Evolutionary conservation across 2,888 invertebrate genomes (phyloP), one percentile per base, ranked within the genome.

Genomic region (Arge pagana): DNA sequence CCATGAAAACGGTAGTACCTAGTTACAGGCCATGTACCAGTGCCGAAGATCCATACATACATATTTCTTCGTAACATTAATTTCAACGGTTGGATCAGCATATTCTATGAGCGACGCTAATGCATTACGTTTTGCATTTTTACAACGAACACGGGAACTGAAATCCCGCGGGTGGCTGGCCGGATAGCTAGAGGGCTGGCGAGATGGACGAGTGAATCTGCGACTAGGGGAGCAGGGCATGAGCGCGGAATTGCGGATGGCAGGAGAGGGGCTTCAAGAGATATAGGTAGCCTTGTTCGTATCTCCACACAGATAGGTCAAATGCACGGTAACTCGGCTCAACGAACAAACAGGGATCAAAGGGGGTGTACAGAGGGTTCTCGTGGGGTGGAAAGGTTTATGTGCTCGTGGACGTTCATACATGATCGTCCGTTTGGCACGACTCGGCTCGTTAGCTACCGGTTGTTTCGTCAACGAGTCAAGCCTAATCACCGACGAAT

Each of bases 401-500:
- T n/a, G n/a, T n/a, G n/a, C n/a, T n/a, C n/a, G n/a, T n/a, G 13
- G n/a, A 23, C 33, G 45, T 45, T 24, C 45, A 45, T 37, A 36
- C 48, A 30, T 37, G 48, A 28, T 19, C 48, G 48, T 36, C 16
- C 39, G 11, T 26, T 48, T 37, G 39, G 26, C 10, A 28, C 48
- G 53, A 43, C 31, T 35, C 50, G 56, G 64, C 58, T 67, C 63
- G 67, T 67, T 63, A 66, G 63, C 61, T 43, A 13, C 58, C 57
- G 63, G 60, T 67, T 62, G 64, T 66, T 66, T 59, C 62, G 57
- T 28, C 37, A 55, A 57, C 62, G 62, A 65, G 62, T 65, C 60
- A 62, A 57, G 60, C 63, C 63, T 64, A 62, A 66, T 67, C 66
- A 64, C 64, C 63, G 61, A 66, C 60, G 62, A 67, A 67, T 67